Conservation (phyloP, 1,140 invertebrate genomes). For the Acromyrmex charruanus region DNA sequence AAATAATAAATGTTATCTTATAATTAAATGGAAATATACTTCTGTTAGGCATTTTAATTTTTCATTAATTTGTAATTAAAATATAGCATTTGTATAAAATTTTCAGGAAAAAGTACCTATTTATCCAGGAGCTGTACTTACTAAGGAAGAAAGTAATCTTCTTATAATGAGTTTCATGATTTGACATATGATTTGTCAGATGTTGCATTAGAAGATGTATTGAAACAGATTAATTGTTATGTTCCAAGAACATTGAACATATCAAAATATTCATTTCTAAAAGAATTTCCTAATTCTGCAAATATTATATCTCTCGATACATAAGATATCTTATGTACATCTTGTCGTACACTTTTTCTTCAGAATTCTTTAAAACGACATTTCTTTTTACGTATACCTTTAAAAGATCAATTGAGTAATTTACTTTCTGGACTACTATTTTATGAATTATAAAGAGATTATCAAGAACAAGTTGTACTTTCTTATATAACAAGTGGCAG, state of each 20-base stretch:
- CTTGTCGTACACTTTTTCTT: not conserved
- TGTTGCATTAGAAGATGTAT: not conserved
- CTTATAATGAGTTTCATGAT: constrained; percentile 4
- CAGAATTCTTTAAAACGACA: not conserved
- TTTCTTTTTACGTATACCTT: not conserved
- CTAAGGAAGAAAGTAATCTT: not conserved
- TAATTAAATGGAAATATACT: too few relatives aligned
- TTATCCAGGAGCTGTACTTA: not conserved
- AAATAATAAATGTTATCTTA: too few relatives aligned
- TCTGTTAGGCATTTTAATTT: too few relatives aligned
- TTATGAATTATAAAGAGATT: not conserved
- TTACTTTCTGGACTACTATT: not conserved
- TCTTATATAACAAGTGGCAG: not conserved
- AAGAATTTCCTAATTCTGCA: not conserved
- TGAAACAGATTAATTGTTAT: not conserved
- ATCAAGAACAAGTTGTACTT: not conserved
- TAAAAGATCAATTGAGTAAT: not conserved
- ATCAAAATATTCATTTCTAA: constrained; percentile 5
- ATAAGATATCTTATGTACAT: not conserved
- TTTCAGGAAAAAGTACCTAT: not conserved
- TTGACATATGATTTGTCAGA: not conserved
- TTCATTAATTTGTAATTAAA: too few relatives aligned
- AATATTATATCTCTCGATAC: not conserved
- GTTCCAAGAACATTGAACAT: not conserved
- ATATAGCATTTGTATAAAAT: not conserved